These are phyloP conservation scores for Megalops atlanticus DNA, from an alignment of 2,113 vertebrate species.

Conservation along the genomic window DNA sequence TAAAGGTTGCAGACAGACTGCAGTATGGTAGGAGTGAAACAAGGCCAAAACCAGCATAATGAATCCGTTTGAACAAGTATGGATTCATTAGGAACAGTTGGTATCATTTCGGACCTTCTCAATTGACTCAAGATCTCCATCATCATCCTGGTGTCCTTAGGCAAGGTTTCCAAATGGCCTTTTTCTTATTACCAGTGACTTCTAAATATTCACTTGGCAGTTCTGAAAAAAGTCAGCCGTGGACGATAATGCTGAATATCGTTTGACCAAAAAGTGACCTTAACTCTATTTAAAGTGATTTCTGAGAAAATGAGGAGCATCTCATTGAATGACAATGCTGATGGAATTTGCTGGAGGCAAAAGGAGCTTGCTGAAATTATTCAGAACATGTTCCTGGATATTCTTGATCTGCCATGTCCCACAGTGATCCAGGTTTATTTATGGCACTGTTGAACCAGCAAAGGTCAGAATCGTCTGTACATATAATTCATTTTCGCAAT, in stretches of 20 bases:
- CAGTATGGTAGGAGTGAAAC: background rate
- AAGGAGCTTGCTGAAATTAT: background rate
- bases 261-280: slow-evolving; percentile 21
- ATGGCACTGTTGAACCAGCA: slow-evolving; percentile 5
- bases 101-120: background rate
- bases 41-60: background rate
- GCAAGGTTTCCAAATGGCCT: slow-evolving; percentile 3
- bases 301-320: background rate
- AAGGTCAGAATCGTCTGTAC: slow-evolving; percentile 26
- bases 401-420: slow-evolving; percentile 18
- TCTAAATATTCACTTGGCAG: background rate
- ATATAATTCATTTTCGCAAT: slow-evolving; percentile 23
- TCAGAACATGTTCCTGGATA: slow-evolving; percentile 20
- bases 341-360: slow-evolving; percentile 9
- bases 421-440: slow-evolving; percentile 32
- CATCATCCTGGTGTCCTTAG: background rate
- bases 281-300: slow-evolving; percentile 2
- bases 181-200: background rate
- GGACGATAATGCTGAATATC: background rate
- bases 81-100: background rate
- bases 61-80: background rate
- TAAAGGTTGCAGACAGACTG: background rate
- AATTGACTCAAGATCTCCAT: background rate
- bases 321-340: slow-evolving; percentile 7
- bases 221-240: background rate